Evolutionary conservation across 2,888 invertebrate species (phyloP).

Genomic region (Agrochola lychnidis): DNA sequence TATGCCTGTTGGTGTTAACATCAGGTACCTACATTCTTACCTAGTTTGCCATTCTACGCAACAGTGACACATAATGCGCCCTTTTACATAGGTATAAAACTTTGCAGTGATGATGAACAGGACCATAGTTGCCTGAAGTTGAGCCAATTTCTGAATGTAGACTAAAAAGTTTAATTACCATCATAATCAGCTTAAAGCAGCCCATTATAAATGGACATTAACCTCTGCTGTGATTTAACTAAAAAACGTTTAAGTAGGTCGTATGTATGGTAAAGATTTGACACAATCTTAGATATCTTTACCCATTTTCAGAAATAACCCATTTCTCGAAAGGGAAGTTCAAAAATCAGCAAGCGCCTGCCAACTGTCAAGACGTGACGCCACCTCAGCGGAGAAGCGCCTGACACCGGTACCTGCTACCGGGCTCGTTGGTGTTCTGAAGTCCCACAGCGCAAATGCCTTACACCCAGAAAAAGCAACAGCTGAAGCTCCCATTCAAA

Average conservation of each 20-base stretch:
- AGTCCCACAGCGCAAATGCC: constrained; percentile 87
- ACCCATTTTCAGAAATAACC: constrained; percentile 83
- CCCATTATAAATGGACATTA: too few species aligned
- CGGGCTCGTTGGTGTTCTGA: constrained; percentile 82
- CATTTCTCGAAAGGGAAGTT: constrained; percentile 90
- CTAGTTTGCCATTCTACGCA: neutral
- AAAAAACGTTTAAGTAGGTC: neutral
- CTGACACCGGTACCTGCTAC: constrained; percentile 74
- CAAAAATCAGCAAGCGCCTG: constrained; percentile 92
- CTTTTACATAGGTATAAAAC: neutral
- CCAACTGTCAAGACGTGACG: constrained; percentile 85
- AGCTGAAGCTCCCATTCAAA: constrained; percentile 58
- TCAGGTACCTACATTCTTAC: constrained; percentile 74
- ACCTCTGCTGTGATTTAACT: too few species aligned
- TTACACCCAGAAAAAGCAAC: constrained; percentile 80
- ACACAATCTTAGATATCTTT: neutral
- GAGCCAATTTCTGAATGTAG: too few species aligned
- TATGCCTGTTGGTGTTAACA: constrained; percentile 88
- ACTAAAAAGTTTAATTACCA: neutral
- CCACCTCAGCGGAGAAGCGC: constrained; percentile 78
- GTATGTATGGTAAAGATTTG: too few species aligned
- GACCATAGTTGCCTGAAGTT: too few species aligned
- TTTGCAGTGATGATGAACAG: neutral
- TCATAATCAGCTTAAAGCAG: too few species aligned
- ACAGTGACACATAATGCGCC: neutral